Evolutionary conservation across 2,888 invertebrate genomes (phyloP).

Genomic region (Venustoraphidia nigricollis): DNA sequence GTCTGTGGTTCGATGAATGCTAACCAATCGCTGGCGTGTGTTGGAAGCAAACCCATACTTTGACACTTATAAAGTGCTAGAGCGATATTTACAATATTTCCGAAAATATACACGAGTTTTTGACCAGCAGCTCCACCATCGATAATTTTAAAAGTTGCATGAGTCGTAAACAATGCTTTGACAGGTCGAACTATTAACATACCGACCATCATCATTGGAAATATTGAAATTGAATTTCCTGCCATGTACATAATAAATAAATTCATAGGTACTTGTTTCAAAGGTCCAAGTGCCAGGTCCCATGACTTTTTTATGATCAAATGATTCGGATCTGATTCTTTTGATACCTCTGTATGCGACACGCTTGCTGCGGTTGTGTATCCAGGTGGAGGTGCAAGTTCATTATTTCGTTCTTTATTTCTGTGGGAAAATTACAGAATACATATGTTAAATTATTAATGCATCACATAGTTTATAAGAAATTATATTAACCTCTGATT

Average conservation of each 20-base stretch:
- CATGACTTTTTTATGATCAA: conserved; percentile 88
- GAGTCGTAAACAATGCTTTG: conserved; percentile 84
- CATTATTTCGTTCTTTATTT: conserved; percentile 20
- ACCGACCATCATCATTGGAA: conserved; percentile 99
- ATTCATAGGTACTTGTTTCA: conserved; percentile 98
- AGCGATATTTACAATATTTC: conserved; percentile 81
- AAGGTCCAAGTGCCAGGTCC: conserved; percentile 88
- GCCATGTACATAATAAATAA: conserved; percentile 99
- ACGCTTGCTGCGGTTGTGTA: conserved; percentile 60
- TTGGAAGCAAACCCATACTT: conserved; percentile 92
- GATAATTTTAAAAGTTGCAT: conserved; percentile 83
- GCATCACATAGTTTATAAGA: background rate
- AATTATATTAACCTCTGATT: background rate
- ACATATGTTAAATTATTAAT: background rate
- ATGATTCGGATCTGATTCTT: conserved; percentile 69
- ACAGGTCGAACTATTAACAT: conserved; percentile 95
- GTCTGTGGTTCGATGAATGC: conserved; percentile 89
- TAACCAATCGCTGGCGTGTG: conserved; percentile 95
- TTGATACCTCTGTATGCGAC: conserved; percentile 60
- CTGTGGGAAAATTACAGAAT: background rate
- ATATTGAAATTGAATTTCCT: conserved; percentile 96
- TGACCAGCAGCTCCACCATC: conserved; percentile 82
- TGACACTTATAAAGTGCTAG: conserved; percentile 94
- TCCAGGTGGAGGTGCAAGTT: conserved; percentile 69
- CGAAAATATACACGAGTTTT: conserved; percentile 84